Base-by-base conservation (phyloP, 2,797 vertebrate genomes). In the Anguilla anguilla region DNA sequence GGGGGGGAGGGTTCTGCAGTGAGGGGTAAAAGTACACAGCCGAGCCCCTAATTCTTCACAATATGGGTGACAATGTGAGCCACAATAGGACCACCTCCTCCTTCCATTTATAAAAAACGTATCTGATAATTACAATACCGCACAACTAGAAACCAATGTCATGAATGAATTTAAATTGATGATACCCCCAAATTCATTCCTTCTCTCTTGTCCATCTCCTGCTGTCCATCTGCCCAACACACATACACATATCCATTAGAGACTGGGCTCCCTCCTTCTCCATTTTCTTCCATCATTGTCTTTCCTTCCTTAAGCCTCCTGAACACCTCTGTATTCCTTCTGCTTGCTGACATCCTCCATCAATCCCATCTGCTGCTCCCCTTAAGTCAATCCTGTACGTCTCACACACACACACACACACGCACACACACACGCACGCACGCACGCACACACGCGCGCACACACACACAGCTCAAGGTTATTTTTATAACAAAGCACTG, bases 331-430 rank as follows among this genome's bases (percentile, higher is more conserved):
- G 13, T 17, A 77, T 43, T 77, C 79, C 90, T 90, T 93, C 91
- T 89, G 92, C 90, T 91, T 90, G 90, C 91, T 92, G 89, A 90
- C 83, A 90, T 51, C 84, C 90, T 91, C 89, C 87, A 90, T 93
- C 89, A 90, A 35, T 85, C 86, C 90, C 91, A 86, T 84, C 87
- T 93, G 88, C 87, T 88, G 77, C 89, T 91, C 59, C 87, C 86
- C 86, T 89, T 90, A 86, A 91, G n/a, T 57, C 83, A n/a, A n/a
- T 35, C 51, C 85, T 90, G 90, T 83, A 7, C 43, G 46, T n/a
- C 22, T 51, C 28, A 35, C 69, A 2, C 77, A 28, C 35, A 35
- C 35, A 35, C 53, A 1, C 35, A 17, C 64, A n/a, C n/a, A n/a
- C 3, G 55, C 86, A 35, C 69, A 2, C 77, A 28, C 35, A 35